Evolutionary conservation across 2,888 invertebrate species (phyloP).

Genomic region (Ophion ventricosus): DNA sequence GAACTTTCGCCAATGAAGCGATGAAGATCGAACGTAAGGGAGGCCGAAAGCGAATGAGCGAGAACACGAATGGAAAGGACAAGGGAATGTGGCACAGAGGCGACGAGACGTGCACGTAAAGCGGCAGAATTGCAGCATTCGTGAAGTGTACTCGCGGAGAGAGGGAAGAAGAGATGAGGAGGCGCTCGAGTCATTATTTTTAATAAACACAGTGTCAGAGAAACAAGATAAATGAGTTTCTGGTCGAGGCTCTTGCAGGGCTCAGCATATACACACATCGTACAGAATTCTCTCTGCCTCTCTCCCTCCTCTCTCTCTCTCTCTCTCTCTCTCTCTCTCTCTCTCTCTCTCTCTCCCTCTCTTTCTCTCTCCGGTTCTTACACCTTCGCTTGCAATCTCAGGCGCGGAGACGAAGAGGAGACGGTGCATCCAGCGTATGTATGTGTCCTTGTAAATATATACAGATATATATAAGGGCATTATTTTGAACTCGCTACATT

Average conservation of each 20-base stretch:
- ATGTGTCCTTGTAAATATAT: not conserved
- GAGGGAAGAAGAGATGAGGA: constrained; percentile 48
- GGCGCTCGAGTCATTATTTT: constrained; percentile 79
- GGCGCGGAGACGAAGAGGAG: constrained; percentile 32
- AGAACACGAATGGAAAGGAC: not conserved
- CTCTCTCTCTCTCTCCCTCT: not conserved
- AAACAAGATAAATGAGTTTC: constrained; percentile 75
- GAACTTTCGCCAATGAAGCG: not conserved
- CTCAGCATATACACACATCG: constrained; percentile 31
- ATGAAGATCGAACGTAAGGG: constrained; percentile 41
- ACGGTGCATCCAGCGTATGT: constrained; percentile 19
- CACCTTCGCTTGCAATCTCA: constrained; percentile 28
- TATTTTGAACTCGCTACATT: not conserved
- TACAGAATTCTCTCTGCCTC: constrained; percentile 17
- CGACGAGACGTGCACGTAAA: constrained; percentile 50
- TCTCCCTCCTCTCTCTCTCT: constrained; percentile 7
- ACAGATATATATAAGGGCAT: not conserved
- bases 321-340: constrained; percentile 4
- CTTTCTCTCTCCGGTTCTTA: not conserved
- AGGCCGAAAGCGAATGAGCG: constrained; percentile 4
- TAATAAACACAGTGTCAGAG: constrained; percentile 78
- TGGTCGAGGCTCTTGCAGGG: constrained; percentile 68
- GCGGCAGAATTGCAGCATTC: constrained; percentile 44
- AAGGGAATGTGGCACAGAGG: constrained; percentile 2
- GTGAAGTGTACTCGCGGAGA: constrained; percentile 40